phyloP scores from a whole-genome alignment of 2,888 invertebrate species.

The Formica aserva region DNA sequence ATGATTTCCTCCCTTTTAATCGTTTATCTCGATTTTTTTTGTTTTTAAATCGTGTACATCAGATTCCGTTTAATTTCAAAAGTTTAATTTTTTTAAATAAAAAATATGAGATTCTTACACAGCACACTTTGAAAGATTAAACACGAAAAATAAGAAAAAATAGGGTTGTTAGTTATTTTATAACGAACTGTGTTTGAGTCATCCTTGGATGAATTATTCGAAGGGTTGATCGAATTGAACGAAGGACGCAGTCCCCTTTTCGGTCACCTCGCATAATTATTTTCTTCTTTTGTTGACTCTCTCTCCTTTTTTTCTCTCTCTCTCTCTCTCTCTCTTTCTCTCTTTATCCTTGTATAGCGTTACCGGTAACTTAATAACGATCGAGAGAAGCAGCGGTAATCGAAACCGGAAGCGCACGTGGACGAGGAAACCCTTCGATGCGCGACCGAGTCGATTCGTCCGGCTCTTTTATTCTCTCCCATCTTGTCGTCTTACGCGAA shows the following conservation, averaged over 20 bases:
- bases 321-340: conserved; percentile 14
- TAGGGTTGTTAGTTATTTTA: neutral
- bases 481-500: conserved; percentile 32
- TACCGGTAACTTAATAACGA: conserved; percentile 81
- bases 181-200: neutral
- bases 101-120: neutral
- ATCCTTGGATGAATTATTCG: neutral
- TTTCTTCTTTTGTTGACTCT: conserved; percentile 17
- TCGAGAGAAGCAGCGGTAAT: conserved; percentile 74
- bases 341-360: conserved; percentile 70
- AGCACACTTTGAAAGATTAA: too few relatives aligned
- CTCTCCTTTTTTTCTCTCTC: neutral
- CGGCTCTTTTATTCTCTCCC: conserved; percentile 25
- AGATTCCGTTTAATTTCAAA: neutral
- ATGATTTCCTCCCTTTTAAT: neutral
- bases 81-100: neutral
- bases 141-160: neutral
- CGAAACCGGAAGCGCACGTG: conserved; percentile 76
- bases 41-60: neutral
- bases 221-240: neutral
- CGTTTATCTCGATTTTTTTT: neutral
- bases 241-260: neutral
- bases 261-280: conserved; percentile 22
- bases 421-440: conserved; percentile 73
- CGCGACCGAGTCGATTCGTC: conserved; percentile 48